Conservation (phyloP, 2,888 invertebrate genomes). For the Tetragonula carbonaria region DNA sequence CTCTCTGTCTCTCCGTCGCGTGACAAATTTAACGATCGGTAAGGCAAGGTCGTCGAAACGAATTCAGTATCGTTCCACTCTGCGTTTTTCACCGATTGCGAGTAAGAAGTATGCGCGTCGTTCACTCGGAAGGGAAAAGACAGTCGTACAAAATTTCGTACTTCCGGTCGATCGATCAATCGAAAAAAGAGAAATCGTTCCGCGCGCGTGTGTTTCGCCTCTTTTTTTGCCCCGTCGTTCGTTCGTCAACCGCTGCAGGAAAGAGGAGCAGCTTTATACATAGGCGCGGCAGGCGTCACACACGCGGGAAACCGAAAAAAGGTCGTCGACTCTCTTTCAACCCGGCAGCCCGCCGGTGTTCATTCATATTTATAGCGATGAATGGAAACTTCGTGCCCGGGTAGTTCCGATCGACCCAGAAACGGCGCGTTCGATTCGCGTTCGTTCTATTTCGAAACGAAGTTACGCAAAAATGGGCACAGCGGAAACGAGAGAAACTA, state of each 20-base stretch:
- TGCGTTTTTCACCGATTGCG: too few relatives aligned
- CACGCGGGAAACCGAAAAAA: constrained; percentile 51
- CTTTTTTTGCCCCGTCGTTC: neutral
- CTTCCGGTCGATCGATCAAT: too few relatives aligned
- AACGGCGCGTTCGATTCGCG: constrained; percentile 10
- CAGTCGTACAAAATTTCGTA: neutral
- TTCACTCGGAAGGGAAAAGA: too few relatives aligned
- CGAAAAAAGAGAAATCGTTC: neutral
- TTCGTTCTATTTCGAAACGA: neutral
- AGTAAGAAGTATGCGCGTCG: too few relatives aligned
- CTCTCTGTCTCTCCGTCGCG: too few relatives aligned
- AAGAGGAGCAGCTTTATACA: constrained; percentile 14
- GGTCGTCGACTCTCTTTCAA: constrained; percentile 58
- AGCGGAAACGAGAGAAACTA: too few relatives aligned
- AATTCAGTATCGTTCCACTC: too few relatives aligned
- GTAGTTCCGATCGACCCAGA: constrained; percentile 34
- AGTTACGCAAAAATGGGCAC: too few relatives aligned
- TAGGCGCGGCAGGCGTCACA: constrained; percentile 1
- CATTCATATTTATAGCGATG: constrained; percentile 69
- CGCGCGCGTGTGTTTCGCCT: too few relatives aligned
- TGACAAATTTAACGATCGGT: too few relatives aligned
- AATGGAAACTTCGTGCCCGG: constrained; percentile 61
- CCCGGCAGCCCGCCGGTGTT: constrained; percentile 32
- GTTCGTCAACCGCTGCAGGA: constrained; percentile 25
- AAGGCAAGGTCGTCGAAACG: too few relatives aligned